These are phyloP conservation scores for Plumapathes pennacea DNA, from an alignment of 92 coral and sea anemone genomes.

Conservation along the genomic window DNA sequence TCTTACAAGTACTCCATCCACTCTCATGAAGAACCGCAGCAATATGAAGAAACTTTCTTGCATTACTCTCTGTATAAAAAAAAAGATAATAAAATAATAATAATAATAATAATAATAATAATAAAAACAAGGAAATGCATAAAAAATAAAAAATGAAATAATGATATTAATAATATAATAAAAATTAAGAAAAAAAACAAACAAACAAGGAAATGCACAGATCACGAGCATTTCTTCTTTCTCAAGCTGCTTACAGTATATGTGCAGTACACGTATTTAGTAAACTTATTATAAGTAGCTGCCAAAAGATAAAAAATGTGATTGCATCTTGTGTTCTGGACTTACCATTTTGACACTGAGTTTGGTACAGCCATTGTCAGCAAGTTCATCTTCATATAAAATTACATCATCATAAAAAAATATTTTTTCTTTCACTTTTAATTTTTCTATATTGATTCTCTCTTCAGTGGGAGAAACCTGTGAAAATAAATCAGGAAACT, in stretches of 20 bases:
- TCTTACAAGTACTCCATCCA: constrained; percentile 91
- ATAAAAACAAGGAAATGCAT: neutral
- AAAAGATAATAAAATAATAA: neutral
- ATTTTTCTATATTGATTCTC: constrained; percentile 81
- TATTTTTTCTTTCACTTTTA: constrained; percentile 86
- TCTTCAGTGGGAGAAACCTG: constrained; percentile 77
- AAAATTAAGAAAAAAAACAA: too few relatives aligned
- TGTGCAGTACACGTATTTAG: too few relatives aligned
- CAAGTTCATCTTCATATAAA: constrained; percentile 96
- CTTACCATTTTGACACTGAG: constrained; percentile 95
- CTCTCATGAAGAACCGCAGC: constrained; percentile 85
- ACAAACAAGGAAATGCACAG: too few relatives aligned
- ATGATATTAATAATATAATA: too few relatives aligned
- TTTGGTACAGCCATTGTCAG: constrained; percentile 92
- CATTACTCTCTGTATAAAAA: constrained; percentile 85
- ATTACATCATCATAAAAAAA: constrained; percentile 91
- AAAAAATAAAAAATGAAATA: too few relatives aligned
- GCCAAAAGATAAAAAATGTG: too few relatives aligned
- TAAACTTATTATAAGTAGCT: too few relatives aligned
- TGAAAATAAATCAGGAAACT: neutral
- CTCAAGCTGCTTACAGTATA: too few relatives aligned
- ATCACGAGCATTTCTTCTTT: too few relatives aligned
- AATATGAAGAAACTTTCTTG: constrained; percentile 83
- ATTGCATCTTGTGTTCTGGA: too few relatives aligned
- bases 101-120: neutral